Evolutionary conservation across 2,888 invertebrate genomes (phyloP), one percentile per base, ranked within the genome.

Genomic region (Boloria selene): DNA sequence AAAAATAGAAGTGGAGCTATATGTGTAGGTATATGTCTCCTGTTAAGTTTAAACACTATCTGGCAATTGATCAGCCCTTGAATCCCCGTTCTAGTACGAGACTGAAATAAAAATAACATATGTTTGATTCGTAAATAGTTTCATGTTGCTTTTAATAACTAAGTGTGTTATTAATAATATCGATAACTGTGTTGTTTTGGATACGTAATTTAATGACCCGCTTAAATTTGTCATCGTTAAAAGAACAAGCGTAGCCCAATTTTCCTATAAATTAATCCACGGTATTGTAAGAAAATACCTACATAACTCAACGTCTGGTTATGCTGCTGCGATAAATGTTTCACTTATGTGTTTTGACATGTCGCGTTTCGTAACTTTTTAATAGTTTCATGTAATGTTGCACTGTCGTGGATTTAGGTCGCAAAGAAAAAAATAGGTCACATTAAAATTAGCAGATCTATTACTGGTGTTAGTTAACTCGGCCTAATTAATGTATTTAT

Each of bases 351-450:
- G 77, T 85, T 86, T 82, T 89, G 89, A 91, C 90, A 85, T 81
- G 68, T 74, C 74, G 75, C 75, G 79, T 88, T 89, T 84, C 86
- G 85, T 86, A 87, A 89, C 85, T 79, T 83, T 80, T 73, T 74
- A 72, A 74, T 72, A 73, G 69, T 72, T 69, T 70, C 71, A 74
- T 79, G 79, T 80, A 80, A 83, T 85, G 74, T 60, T 85, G 83
- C 85, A 88, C 77, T 82, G 81, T 84, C 75, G 87, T 86, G 83
- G 88, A 91, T 88, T 85, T 75, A 79, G 91, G 90, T 87, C 91
- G 87, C 80, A 64, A 73, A 71, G 73, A 69, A 79, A 76, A n/a
- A 88, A 87, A 86, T 89, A 77, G 91, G 90, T 90, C 91, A 86
- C 77, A 78, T 68, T 82, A 82, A 80, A 88, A 89, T 88, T 88